phyloP scores from a whole-genome alignment of 2,113 vertebrate species.

The Pollachius pollachius region DNA sequence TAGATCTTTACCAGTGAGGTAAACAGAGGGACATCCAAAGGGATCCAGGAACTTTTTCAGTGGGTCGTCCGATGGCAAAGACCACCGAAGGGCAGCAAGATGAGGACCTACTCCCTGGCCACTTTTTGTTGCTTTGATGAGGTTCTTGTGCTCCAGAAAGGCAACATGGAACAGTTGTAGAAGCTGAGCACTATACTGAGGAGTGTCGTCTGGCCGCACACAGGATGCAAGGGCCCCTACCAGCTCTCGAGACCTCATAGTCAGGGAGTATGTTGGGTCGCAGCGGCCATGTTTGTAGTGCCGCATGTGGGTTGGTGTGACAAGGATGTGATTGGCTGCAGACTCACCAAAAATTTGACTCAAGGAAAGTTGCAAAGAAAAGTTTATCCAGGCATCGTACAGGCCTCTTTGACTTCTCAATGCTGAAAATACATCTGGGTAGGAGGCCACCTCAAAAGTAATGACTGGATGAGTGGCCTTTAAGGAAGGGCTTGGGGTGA shows the following conservation, averaged over 20 bases:
- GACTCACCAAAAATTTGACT: constrained; percentile 67
- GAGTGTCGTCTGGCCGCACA: constrained; percentile 44
- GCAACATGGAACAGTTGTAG: constrained; percentile 69
- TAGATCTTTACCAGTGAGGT: constrained; percentile 73
- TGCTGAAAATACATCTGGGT: constrained; percentile 73
- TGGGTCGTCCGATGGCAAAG: constrained; percentile 64
- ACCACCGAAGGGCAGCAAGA: constrained; percentile 66
- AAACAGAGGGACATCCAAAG: constrained; percentile 76
- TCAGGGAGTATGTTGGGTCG: constrained; percentile 76
- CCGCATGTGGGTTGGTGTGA: constrained; percentile 79
- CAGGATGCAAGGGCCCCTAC: constrained; percentile 51
- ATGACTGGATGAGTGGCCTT: constrained; percentile 57
- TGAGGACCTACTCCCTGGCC: constrained; percentile 77
- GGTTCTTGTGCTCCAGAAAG: constrained; percentile 71
- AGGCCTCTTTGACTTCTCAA: constrained; percentile 71
- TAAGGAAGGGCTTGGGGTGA: constrained; percentile 20
- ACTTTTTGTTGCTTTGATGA: constrained; percentile 74
- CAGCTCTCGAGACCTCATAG: constrained; percentile 60
- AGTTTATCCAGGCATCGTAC: constrained; percentile 78
- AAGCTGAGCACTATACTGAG: constrained; percentile 50
- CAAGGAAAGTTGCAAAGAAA: constrained; percentile 76
- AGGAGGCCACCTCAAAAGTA: constrained; percentile 72
- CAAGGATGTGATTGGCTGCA: constrained; percentile 62
- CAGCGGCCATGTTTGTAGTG: constrained; percentile 80
- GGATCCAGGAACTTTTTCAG: constrained; percentile 68